Evolutionary conservation across 2,113 vertebrate genomes (phyloP).

Genomic region (Murina feae): DNA sequence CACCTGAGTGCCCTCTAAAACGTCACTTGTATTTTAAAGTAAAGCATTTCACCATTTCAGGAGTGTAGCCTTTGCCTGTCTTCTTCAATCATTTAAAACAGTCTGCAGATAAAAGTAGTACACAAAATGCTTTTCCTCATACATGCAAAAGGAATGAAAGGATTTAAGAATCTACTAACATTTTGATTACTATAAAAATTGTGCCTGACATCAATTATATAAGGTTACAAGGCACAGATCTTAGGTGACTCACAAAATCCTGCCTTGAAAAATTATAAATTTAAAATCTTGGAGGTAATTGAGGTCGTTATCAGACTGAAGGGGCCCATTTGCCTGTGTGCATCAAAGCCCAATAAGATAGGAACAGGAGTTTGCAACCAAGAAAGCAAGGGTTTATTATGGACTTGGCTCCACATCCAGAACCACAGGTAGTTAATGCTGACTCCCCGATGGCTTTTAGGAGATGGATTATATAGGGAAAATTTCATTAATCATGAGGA

Average conservation of each 20-base stretch:
- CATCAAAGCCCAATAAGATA: neutral
- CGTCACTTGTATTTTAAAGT: neutral
- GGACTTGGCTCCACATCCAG: neutral
- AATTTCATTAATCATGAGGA: neutral
- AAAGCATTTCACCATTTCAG: neutral
- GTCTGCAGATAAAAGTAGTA: neutral
- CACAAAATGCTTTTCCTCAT: neutral
- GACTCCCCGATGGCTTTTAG: neutral
- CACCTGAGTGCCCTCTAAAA: neutral
- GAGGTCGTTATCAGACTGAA: neutral
- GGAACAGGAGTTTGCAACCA: neutral
- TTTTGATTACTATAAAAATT: neutral
- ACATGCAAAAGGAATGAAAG: neutral
- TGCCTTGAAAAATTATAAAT: neutral
- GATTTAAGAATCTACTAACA: neutral
- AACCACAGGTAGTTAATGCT: neutral
- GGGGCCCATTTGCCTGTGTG: neutral
- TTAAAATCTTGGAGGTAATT: neutral
- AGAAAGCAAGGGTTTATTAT: neutral
- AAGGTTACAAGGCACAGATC: neutral
- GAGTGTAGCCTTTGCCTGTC: neutral
- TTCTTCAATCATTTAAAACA: slow-evolving; percentile 5
- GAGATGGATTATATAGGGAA: neutral
- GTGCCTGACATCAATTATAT: neutral
- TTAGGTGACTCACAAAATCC: neutral